Percentiles rank a stretch among this genome's conserved stretches.
Evolutionary conservation across 2,797 vertebrate species (phyloP).

Genomic region (Rhyacichthys aspro): DNA sequence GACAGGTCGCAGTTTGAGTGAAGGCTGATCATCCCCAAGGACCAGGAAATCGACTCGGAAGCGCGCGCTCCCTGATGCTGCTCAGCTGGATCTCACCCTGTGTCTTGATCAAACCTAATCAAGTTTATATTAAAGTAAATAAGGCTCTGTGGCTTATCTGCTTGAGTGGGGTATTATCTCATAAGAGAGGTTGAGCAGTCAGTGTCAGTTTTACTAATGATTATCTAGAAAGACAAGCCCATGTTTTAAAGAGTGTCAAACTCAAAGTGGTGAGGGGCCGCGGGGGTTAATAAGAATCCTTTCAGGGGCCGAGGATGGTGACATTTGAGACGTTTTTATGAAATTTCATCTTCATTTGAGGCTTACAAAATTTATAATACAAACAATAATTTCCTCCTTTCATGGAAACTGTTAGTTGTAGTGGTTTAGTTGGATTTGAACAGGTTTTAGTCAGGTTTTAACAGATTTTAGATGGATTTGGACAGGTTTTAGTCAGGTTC

Average conservation of each 20-base stretch:
- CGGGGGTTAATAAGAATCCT: no score
- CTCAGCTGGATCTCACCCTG: constrained; percentile 7
- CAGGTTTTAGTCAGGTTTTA: no score
- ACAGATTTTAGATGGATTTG: no score
- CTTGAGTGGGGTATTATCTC: not conserved
- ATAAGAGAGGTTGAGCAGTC: constrained; percentile 4
- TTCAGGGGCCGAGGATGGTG: no score
- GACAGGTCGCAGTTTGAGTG: constrained; percentile 14
- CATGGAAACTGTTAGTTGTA: no score
- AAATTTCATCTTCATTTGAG: no score
- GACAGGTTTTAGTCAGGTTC: no score
- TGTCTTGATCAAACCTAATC: constrained; percentile 21
- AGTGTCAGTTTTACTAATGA: constrained; percentile 14
- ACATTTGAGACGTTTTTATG: no score
- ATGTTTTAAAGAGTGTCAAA: constrained; percentile 5
- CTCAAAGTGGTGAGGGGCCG: no score
- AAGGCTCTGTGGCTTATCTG: not conserved
- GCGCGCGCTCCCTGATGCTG: constrained; percentile 12
- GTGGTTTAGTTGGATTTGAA: no score
- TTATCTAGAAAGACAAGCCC: constrained; percentile 9
- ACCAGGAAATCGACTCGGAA: constrained; percentile 21
- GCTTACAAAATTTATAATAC: no score
- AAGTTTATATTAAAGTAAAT: constrained; percentile 11
- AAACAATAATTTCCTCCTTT: no score
- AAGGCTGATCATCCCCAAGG: constrained; percentile 14